A percentile compares a stretch with the other conserved stretches of the same genome.
phyloP scores from a whole-genome alignment of 2,888 invertebrate genomes.

The Oxyteleia sp. region DNA sequence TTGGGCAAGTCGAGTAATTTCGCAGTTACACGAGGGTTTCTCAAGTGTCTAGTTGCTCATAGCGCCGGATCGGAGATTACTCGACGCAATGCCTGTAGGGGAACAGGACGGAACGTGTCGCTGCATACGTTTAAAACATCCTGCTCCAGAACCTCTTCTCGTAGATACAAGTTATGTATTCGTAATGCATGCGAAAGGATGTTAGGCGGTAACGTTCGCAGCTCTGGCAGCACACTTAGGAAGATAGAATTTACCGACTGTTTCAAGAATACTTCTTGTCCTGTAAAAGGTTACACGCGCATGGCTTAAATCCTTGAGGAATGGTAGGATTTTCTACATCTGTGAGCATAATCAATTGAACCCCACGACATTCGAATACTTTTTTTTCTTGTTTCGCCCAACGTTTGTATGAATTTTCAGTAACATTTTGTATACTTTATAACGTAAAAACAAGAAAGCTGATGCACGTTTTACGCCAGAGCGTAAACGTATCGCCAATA shows the following conservation, averaged over 20 bases:
- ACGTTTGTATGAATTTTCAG: constrained; percentile 24
- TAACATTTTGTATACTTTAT: constrained; percentile 1
- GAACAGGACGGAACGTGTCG: constrained; percentile 83
- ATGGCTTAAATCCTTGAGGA: constrained; percentile 55
- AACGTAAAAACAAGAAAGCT: constrained; percentile 2
- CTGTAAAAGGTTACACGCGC: constrained; percentile 59
- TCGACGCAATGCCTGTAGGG: constrained; percentile 78
- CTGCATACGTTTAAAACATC: constrained; percentile 81
- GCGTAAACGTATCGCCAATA: constrained; percentile 10
- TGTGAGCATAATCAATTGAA: constrained; percentile 53
- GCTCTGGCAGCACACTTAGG: constrained; percentile 82
- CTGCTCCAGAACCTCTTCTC: constrained; percentile 59
- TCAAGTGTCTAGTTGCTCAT: constrained; percentile 57
- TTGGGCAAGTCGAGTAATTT: constrained; percentile 63
- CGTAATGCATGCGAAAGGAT: constrained; percentile 72
- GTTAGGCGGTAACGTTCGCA: constrained; percentile 77
- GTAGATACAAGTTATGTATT: constrained; percentile 74
- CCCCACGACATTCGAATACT: constrained; percentile 32
- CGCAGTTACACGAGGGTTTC: constrained; percentile 37
- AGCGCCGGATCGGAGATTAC: constrained; percentile 79
- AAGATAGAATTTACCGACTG: constrained; percentile 76
- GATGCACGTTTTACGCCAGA: background rate
- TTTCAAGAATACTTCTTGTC: constrained; percentile 64
- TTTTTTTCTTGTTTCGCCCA: constrained; percentile 48
- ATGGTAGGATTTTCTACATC: constrained; percentile 54